Evolutionary conservation across 2,888 invertebrate genomes (phyloP).

Genomic region (Idaea biselata): DNA sequence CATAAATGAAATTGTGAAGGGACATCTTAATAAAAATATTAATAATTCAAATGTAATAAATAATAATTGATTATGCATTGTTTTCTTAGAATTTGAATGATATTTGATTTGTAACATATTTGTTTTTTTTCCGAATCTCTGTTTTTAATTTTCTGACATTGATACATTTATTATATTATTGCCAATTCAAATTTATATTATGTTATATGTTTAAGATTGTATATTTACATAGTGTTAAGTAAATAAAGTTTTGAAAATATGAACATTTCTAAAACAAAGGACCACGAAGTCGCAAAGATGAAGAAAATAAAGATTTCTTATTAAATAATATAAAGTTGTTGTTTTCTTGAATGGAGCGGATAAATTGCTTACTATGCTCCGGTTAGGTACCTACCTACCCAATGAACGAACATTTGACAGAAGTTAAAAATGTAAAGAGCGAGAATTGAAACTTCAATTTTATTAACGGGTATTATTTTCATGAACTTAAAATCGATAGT

Average conservation of each 20-base stretch:
- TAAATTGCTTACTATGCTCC: background rate
- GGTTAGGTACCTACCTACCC: no score
- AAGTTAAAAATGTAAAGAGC: no score
- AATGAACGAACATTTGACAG: no score
- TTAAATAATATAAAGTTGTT: background rate
- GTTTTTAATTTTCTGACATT: background rate
- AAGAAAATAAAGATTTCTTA: background rate
- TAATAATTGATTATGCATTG: background rate
- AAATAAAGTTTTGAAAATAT: background rate
- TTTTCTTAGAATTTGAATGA: no score
- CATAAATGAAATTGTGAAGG: background rate
- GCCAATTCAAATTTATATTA: conserved; percentile 9
- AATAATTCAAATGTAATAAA: background rate
- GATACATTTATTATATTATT: background rate
- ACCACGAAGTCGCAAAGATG: background rate
- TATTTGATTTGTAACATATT: background rate
- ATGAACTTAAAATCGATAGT: no score
- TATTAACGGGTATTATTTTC: no score
- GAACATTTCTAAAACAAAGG: background rate
- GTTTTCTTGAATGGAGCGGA: background rate
- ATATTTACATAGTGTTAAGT: background rate
- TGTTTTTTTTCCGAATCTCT: background rate
- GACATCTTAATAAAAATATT: background rate
- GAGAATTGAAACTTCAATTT: no score
- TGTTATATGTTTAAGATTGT: background rate